Conservation (phyloP, 2,888 invertebrate species). For the Drosophila quinaria region DNA sequence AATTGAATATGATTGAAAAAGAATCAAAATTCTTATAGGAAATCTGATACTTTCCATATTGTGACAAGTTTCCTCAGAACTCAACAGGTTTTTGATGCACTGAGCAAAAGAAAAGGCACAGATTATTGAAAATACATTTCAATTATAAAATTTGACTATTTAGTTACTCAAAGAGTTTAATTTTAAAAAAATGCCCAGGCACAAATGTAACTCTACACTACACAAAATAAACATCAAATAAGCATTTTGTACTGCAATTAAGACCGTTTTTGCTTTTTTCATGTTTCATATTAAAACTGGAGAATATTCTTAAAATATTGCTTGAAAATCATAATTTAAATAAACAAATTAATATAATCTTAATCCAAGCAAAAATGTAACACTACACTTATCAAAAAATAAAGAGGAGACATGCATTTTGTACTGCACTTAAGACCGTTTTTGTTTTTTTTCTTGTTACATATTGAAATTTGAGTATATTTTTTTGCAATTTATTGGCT, state of each 20-base stretch:
- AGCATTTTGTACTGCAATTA: background rate
- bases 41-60: constrained; percentile 29
- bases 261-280: background rate
- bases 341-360: no score
- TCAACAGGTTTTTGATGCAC: background rate
- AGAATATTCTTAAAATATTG: background rate
- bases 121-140: background rate
- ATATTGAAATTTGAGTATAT: constrained; percentile 3
- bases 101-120: background rate
- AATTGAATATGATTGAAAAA: background rate
- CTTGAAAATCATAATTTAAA: background rate
- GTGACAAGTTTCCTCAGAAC: constrained; percentile 6
- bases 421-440: background rate
- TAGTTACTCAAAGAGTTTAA: background rate
- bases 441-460: background rate
- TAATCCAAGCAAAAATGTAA: no score
- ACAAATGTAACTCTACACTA: background rate
- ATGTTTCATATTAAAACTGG: constrained; percentile 2
- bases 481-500: constrained; percentile 12
- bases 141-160: no score
- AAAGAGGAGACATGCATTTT: no score
- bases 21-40: constrained; percentile 18
- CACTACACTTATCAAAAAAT: background rate
- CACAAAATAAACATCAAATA: background rate
- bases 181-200: no score